Percentiles rank a stretch among this genome's conserved stretches.
phyloP scores from a whole-genome alignment of 2,797 vertebrate genomes.

The Florisuga fusca region DNA sequence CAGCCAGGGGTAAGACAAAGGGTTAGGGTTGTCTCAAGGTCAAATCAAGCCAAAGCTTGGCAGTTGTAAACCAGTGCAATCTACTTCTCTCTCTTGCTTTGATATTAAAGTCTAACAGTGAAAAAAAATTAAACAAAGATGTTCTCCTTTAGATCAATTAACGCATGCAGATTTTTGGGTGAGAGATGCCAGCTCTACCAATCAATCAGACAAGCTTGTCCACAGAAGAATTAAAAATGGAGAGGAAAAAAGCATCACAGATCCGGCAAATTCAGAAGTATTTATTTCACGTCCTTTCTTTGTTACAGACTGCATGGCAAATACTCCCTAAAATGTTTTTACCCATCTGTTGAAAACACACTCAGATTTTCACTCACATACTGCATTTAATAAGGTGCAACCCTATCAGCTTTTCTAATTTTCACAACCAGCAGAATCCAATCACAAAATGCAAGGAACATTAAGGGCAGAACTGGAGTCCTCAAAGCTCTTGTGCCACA shows the following conservation, averaged over 20 bases:
- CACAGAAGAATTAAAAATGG: background rate
- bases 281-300: background rate
- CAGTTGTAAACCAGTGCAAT: background rate
- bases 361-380: background rate
- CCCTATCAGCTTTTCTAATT: background rate
- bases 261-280: background rate
- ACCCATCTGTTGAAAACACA: background rate
- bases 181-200: background rate
- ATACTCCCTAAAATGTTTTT: background rate
- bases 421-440: background rate
- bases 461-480: background rate
- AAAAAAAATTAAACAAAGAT: background rate
- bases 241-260: background rate
- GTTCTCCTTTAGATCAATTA: background rate
- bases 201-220: background rate
- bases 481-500: background rate
- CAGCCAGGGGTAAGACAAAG: background rate
- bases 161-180: background rate
- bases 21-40: background rate
- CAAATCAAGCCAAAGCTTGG: background rate
- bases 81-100: background rate
- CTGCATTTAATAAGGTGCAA: background rate
- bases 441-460: background rate
- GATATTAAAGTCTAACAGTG: background rate
- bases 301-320: background rate